Evolutionary conservation across 2,888 invertebrate genomes (phyloP).

Genomic region (Nymphalis c-album): DNA sequence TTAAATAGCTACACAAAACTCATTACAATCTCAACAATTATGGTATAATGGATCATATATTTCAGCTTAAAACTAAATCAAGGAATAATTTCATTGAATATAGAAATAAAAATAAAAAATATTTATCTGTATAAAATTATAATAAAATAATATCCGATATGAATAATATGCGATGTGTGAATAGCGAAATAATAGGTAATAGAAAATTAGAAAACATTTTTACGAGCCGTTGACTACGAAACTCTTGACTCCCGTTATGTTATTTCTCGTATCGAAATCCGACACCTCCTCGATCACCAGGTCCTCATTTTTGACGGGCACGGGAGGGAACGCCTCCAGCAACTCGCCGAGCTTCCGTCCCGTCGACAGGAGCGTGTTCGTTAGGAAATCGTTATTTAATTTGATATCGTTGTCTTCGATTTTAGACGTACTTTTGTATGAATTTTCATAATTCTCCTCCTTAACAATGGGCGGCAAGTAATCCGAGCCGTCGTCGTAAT

Average conservation of each 20-base stretch:
- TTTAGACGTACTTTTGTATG: conserved; percentile 57
- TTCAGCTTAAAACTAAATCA: conserved; percentile 40
- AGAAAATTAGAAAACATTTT: conserved; percentile 53
- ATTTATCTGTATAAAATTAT: conserved; percentile 49
- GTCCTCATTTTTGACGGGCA: conserved; percentile 71
- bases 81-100: conserved; percentile 65
- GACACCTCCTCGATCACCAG: conserved; percentile 69
- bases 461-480: conserved; percentile 69
- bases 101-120: conserved; percentile 47
- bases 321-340: conserved; percentile 62
- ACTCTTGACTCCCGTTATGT: conserved; percentile 66
- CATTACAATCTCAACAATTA: conserved; percentile 17
- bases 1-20: conserved; percentile 6
- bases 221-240: conserved; percentile 65
- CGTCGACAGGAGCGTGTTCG: conserved; percentile 63
- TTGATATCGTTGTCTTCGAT: conserved; percentile 52
- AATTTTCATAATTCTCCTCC: conserved; percentile 67
- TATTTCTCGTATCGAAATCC: conserved; percentile 67
- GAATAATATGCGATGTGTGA: conserved; percentile 40
- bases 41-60: conserved; percentile 15
- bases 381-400: conserved; percentile 52
- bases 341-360: conserved; percentile 70
- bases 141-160: conserved; percentile 53
- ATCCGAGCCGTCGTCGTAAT: conserved; percentile 68
- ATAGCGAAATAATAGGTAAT: conserved; percentile 29